Evolutionary conservation across 1,140 invertebrate genomes (phyloP).

Genomic region (Cherax destructor): DNA sequence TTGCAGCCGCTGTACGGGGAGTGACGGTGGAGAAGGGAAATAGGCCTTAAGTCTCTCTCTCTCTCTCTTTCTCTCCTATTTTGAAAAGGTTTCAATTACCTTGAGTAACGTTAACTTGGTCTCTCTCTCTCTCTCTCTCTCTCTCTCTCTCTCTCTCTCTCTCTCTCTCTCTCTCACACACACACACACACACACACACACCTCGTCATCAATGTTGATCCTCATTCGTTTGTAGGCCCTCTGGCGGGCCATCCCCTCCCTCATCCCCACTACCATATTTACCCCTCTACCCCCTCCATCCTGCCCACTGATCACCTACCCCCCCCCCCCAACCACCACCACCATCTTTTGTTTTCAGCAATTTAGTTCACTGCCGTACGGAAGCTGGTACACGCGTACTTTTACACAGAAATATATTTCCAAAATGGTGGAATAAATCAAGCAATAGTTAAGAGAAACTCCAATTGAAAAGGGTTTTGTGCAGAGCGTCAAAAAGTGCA

Average conservation of each 20-base stretch:
- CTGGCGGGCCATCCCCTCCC: not conserved
- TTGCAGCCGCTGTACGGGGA: too few species aligned
- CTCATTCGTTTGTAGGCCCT: not conserved
- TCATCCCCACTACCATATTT: not conserved
- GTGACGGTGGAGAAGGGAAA: too few species aligned
- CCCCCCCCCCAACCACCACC: not conserved
- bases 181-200: too few species aligned
- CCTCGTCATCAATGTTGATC: not conserved
- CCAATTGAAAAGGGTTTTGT: conserved; percentile 19
- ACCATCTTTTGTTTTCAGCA: not conserved
- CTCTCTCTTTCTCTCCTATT: too few species aligned
- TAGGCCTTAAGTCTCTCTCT: too few species aligned
- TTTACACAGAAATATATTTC: not conserved
- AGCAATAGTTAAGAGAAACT: conserved; percentile 16
- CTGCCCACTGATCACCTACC: not conserved
- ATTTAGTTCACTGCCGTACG: not conserved
- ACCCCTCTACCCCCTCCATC: not conserved
- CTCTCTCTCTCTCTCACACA: too few species aligned
- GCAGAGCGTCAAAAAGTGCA: conserved; percentile 17
- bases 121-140: too few species aligned
- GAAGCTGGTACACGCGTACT: not conserved
- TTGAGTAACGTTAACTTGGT: too few species aligned
- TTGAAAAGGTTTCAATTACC: too few species aligned
- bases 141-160: too few species aligned
- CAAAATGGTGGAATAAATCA: conserved; percentile 14